These are phyloP conservation scores for Aromia moschata DNA, from an alignment of 2,888 invertebrate species.

Conservation along the genomic window DNA sequence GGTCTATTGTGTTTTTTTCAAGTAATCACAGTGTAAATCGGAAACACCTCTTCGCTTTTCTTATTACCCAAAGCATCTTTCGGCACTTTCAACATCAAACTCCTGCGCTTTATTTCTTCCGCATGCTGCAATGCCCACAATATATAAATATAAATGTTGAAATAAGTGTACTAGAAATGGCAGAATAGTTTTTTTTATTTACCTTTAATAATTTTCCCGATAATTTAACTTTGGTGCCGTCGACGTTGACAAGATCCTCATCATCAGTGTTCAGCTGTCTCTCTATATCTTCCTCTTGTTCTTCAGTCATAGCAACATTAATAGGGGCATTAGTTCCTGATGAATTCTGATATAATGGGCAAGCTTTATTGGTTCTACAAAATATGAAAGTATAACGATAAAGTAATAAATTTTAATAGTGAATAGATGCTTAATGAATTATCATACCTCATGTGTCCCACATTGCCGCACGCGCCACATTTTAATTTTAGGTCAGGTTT, in stretches of 20 bases:
- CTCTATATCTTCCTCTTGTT: slow-evolving; percentile 83
- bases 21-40: slow-evolving; percentile 87
- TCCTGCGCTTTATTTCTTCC: slow-evolving; percentile 84
- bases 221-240: slow-evolving; percentile 92
- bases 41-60: slow-evolving; percentile 74
- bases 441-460: slow-evolving; percentile 72
- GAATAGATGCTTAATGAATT: too few relatives aligned
- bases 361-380: slow-evolving; percentile 91
- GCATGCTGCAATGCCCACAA: too few relatives aligned
- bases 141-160: too few relatives aligned
- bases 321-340: slow-evolving; percentile 65
- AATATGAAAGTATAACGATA: too few relatives aligned
- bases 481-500: slow-evolving; percentile 91
- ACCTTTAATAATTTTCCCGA: slow-evolving; percentile 88
- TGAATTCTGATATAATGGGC: slow-evolving; percentile 87
- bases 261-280: slow-evolving; percentile 80
- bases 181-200: slow-evolving; percentile 28
- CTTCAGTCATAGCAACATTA: slow-evolving; percentile 79
- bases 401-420: too few relatives aligned
- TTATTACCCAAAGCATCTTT: slow-evolving; percentile 72
- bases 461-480: slow-evolving; percentile 97
- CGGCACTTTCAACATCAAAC: slow-evolving; percentile 80
- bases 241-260: slow-evolving; percentile 90
- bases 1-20: slow-evolving; percentile 83
- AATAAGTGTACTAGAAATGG: too few relatives aligned